Percentiles rank a stretch among this genome's conserved stretches.
phyloP scores from a whole-genome alignment of 2,113 vertebrate species.

The Pandion haliaetus region DNA sequence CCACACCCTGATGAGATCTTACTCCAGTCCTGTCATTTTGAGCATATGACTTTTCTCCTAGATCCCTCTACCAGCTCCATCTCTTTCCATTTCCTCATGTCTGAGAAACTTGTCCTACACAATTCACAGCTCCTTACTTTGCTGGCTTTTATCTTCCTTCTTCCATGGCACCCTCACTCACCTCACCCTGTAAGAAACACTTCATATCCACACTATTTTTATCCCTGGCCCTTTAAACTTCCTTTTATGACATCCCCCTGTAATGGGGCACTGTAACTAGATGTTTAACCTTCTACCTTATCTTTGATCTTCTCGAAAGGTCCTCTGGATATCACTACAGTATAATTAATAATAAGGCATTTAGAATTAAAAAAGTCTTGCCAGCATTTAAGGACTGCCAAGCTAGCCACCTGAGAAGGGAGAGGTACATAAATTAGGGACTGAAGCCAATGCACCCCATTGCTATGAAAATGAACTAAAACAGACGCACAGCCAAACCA shows the following conservation, averaged over 20 bases:
- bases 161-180: not conserved
- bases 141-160: not conserved
- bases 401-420: not conserved
- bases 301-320: not conserved
- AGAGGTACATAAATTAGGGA: not conserved
- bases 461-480: not conserved
- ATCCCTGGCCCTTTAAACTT: not conserved
- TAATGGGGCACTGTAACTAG: not conserved
- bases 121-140: not conserved
- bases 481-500: not conserved
- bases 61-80: not conserved
- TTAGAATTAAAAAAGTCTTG: not conserved
- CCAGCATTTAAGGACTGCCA: not conserved
- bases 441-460: not conserved
- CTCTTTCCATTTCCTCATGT: not conserved
- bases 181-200: not conserved
- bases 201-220: not conserved
- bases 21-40: not conserved
- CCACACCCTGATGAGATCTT: not conserved
- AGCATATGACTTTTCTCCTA: not conserved
- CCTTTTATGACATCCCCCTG: not conserved
- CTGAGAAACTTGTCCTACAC: not conserved
- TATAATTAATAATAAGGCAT: not conserved
- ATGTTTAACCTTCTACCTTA: not conserved
- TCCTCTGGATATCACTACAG: not conserved